Conservation (phyloP, 2,113 vertebrate species). For the Rhombomys opimus region DNA sequence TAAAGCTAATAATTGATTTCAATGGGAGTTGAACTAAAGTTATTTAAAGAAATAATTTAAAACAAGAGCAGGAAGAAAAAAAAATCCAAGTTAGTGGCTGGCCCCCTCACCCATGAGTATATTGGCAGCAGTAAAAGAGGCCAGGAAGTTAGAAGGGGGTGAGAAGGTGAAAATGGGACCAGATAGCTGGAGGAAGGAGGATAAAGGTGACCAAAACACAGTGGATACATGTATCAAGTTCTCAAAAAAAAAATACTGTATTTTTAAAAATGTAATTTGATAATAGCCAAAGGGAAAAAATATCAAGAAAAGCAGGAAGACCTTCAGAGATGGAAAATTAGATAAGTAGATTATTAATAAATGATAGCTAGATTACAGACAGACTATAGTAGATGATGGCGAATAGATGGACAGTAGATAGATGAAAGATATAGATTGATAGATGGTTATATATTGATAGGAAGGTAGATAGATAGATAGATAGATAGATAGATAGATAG, state of each 20-base stretch:
- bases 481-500: neutral
- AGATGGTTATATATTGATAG: neutral
- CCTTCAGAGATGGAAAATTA: neutral
- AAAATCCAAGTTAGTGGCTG: no score
- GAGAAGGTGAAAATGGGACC: neutral
- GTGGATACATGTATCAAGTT: neutral
- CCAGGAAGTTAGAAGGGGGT: no score
- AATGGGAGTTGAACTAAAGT: neutral
- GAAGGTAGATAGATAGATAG: neutral
- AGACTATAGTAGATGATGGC: neutral
- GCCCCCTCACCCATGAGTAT: neutral
- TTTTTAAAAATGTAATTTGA: neutral
- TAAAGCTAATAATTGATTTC: neutral
- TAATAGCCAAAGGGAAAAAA: neutral
- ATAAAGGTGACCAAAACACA: neutral
- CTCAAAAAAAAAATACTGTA: neutral
- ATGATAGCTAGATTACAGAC: neutral
- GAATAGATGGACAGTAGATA: neutral
- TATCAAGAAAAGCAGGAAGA: neutral
- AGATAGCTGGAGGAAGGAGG: neutral
- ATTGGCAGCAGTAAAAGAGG: neutral
- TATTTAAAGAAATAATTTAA: neutral
- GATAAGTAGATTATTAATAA: neutral
- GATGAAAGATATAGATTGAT: neutral
- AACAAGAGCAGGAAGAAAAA: neutral